A percentile compares a stretch with the other conserved stretches of the same genome.
These are phyloP conservation scores for Sturnira hondurensis DNA, from an alignment of 2,113 vertebrate species.

Conservation along the genomic window DNA sequence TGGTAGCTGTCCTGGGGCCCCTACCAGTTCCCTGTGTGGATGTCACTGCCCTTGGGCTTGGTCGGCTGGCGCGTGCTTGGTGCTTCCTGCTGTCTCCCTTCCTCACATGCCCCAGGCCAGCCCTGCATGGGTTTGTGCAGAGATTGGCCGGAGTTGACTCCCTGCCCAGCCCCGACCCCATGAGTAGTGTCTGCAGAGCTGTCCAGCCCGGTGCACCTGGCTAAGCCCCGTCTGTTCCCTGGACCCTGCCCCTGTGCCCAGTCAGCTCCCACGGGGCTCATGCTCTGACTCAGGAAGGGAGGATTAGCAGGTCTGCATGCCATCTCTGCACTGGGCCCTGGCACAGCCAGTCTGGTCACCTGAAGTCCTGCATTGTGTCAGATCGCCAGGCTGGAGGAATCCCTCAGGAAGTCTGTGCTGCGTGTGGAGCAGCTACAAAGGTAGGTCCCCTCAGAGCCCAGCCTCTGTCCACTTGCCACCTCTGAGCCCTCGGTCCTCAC, in stretches of 20 bases:
- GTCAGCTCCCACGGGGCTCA: rapidly evolving
- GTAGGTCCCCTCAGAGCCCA: conserved; percentile 71
- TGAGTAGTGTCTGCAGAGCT: not conserved
- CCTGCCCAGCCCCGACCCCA: not conserved
- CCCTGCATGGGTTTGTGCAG: not conserved
- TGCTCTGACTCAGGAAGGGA: rapidly evolving
- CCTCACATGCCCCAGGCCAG: too few relatives aligned
- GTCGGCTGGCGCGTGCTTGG: rapidly evolving
- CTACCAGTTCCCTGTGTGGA: not conserved
- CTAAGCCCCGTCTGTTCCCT: not conserved
- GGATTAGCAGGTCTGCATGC: rapidly evolving
- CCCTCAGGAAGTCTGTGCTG: conserved; percentile 82
- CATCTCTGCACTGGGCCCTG: not conserved
- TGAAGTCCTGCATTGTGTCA: conserved; percentile 66
- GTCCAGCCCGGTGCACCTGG: not conserved
- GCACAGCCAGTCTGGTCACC: not conserved
- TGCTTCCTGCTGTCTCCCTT: not conserved
- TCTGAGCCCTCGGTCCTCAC: too few relatives aligned
- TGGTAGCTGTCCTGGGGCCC: not conserved
- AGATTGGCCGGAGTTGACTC: not conserved
- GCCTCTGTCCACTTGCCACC: not conserved
- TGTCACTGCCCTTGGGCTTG: not conserved
- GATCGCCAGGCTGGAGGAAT: conserved; percentile 86
- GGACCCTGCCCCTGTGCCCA: not conserved
- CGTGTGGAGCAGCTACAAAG: conserved; percentile 84